A percentile compares a stretch with the other conserved stretches of the same genome.
These are phyloP conservation scores for Nomada goodeniana DNA, from an alignment of 2,888 invertebrate genomes.

Conservation along the genomic window DNA sequence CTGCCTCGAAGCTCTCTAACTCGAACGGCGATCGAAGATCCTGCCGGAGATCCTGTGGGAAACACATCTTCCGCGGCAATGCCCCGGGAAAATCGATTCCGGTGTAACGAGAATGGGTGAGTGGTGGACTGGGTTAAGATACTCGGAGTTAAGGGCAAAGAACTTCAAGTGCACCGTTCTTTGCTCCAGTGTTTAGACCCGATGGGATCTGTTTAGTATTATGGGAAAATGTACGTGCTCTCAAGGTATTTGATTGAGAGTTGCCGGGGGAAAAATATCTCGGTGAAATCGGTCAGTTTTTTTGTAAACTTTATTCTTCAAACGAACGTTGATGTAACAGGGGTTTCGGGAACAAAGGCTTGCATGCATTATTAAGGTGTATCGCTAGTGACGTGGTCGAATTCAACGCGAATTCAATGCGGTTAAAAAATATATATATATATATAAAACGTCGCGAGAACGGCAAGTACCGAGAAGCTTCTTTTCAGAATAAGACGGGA, in stretches of 20 bases:
- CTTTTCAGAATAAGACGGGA: neutral
- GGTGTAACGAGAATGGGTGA: neutral
- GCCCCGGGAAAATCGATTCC: constrained; percentile 10
- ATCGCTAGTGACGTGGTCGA: constrained; percentile 3
- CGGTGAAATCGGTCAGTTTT: no score
- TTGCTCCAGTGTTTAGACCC: neutral
- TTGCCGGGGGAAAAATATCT: no score
- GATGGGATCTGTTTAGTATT: neutral
- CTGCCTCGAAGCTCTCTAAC: neutral
- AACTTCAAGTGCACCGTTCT: neutral
- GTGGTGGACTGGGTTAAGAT: neutral
- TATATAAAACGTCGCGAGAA: constrained; percentile 1
- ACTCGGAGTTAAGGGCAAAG: constrained; percentile 1
- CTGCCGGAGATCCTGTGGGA: constrained; percentile 24
- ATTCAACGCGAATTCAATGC: neutral
- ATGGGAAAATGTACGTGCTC: neutral
- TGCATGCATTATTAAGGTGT: constrained; percentile 18
- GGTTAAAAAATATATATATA: neutral
- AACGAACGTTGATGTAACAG: no score
- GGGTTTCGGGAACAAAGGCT: neutral
- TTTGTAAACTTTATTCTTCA: no score
- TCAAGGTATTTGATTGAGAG: no score
- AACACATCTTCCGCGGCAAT: constrained; percentile 18
- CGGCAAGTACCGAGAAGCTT: constrained; percentile 16
- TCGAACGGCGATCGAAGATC: constrained; percentile 20